These are phyloP conservation scores for Pachypanchax playfairii DNA, from an alignment of 2,113 vertebrate species.

Conservation along the genomic window DNA sequence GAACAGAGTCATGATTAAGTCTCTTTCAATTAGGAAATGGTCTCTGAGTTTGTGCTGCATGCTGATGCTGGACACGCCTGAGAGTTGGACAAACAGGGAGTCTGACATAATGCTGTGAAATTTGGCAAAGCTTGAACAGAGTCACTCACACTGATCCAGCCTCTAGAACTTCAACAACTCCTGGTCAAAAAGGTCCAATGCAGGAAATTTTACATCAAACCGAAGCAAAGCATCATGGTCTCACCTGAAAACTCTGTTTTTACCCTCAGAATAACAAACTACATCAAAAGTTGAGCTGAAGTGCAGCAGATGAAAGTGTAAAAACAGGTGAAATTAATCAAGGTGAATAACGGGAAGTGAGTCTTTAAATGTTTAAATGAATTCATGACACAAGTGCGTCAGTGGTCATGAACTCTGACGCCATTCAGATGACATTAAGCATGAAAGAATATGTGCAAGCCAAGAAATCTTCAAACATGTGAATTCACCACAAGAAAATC, in stretches of 20 bases:
- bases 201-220: too few species aligned
- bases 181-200: too few species aligned
- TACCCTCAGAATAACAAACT: not conserved
- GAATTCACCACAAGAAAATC: not conserved
- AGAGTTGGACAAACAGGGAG: constrained; percentile 7
- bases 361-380: constrained; percentile 16
- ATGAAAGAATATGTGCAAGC: constrained; percentile 1
- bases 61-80: constrained; percentile 17
- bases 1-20: too few species aligned
- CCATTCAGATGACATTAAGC: constrained; percentile 21
- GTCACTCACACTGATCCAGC: constrained; percentile 25
- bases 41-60: constrained; percentile 15
- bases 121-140: constrained; percentile 47
- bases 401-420: constrained; percentile 20
- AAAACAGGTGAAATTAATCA: constrained; percentile 6
- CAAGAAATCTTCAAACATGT: too few species aligned
- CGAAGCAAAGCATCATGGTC: too few species aligned
- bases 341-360: not conserved
- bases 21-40: too few species aligned
- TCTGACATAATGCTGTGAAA: constrained; percentile 43
- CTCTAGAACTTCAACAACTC: not conserved
- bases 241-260: too few species aligned
- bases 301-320: not conserved
- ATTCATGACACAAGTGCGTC: constrained; percentile 31
- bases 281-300: not conserved